Evolutionary conservation across 1,140 invertebrate genomes (phyloP), one percentile per base, ranked within the genome.

Genomic region (Calephelis virginiensis): DNA sequence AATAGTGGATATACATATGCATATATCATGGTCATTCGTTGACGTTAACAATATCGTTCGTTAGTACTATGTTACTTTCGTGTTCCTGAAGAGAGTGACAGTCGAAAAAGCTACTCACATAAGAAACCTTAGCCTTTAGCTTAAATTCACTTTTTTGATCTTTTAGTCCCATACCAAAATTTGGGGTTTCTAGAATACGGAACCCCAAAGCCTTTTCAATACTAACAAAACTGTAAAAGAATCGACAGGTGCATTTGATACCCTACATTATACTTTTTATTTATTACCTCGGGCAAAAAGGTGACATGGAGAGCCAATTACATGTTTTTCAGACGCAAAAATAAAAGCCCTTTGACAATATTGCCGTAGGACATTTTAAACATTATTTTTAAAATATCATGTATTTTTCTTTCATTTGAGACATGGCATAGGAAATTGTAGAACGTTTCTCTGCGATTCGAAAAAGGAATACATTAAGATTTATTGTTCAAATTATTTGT

Each of bases 221-320:
- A 63, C 43, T 68, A 56, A 62, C 13, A n/a, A 61, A 61, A 68
- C 64, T 67, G 73, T 76, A 77, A 74, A 74, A 76, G 74, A 78
- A 78, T 78, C 77, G 80, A 76, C 81, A 86, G 83, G 82, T 86
- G 82, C 81, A 80, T 75, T 74, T 86, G 80, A 86, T 86, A 78
- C 74, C 70, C 72, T 74, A 76, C 74, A 75, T 74, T 66, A 74
- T 76, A 81, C 71, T 73, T 71, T 78, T 82, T 82, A 85, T 85
- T 85, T 83, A 85, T 83, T 73, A 67, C 43, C 59, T 64, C 73
- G 73, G 71, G 65, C 61, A 70, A 75, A 72, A 69, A 79, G 73
- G 74, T 71, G 71, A 81, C 76, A 77, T 66, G 59, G 59, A 43
- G 66, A 61, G 64, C 64, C 70, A 77, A 73, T 73, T 76, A 73